phyloP scores from a whole-genome alignment of 2,113 vertebrate genomes.

The Coracopsis vasa region DNA sequence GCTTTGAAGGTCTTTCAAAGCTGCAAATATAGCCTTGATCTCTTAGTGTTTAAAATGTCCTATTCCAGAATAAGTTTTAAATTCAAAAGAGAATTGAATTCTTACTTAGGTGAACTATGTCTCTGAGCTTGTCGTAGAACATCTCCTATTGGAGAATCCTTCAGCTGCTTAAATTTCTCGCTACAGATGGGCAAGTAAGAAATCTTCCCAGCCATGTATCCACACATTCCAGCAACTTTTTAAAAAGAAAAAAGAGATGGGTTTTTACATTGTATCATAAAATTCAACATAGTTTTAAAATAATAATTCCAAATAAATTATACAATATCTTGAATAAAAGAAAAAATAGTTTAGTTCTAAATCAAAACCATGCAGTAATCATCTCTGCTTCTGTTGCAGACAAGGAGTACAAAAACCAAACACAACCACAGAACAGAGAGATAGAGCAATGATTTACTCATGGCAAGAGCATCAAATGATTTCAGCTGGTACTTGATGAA shows the following conservation, averaged over 20 bases:
- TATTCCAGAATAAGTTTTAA: not conserved
- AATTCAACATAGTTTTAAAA: not conserved
- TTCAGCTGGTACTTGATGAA: not conserved
- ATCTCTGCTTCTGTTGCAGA: not conserved
- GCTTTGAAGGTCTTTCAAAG: not conserved
- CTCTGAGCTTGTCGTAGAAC: conserved; percentile 77
- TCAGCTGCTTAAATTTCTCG: conserved; percentile 88
- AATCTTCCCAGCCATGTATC: conserved; percentile 87
- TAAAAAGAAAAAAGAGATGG: not conserved
- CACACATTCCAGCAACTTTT: conserved; percentile 87
- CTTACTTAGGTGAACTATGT: conserved; percentile 69
- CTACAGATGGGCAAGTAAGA: conserved; percentile 88
- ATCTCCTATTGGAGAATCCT: conserved; percentile 89
- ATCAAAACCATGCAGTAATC: not conserved
- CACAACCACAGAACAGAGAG: not conserved
- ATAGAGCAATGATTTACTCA: not conserved
- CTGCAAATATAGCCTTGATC: not conserved
- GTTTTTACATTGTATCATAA: not conserved
- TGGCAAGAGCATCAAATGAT: not conserved
- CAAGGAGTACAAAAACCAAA: not conserved
- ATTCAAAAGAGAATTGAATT: conserved; percentile 3
- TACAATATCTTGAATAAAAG: not conserved
- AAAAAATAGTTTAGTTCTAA: not conserved
- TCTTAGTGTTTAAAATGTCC: not conserved
- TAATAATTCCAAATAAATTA: not conserved